Evolutionary conservation across 2,797 vertebrate genomes (phyloP), one percentile per base, ranked within the genome.

Genomic region (Cephalopachus bancanus): DNA sequence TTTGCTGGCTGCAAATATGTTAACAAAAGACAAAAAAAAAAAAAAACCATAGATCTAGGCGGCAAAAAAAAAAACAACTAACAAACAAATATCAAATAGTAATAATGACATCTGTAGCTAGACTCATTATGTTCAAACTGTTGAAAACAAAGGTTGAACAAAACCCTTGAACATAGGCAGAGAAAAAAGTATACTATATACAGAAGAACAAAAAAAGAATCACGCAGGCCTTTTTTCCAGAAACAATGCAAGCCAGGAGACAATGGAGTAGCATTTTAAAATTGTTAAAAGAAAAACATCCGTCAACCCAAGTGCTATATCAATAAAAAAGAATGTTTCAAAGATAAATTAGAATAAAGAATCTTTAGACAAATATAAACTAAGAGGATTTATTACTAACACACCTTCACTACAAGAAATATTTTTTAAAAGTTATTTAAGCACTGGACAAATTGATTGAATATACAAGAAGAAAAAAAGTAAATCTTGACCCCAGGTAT

Each of bases 181-280:
- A 74, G 7, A 83, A 92, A 83, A 57, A 44, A 78, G 1, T 1
- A 86, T 16, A 84, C 57, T 33, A 64, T 53, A 49, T 74, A n/a
- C 14, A 81, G 26, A 55, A 78, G 37, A 64, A 33, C 15, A n/a
- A 83, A 88, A 55, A 55, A 72, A 93, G 7, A 83, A 75, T 65
- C 76, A 53, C 19, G 81, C 67, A 28, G 22, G 57, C 11, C 26
- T 65, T 49, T 4, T 49, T 90, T 4, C 60, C 37, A 59, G 53
- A 83, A 97, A 83, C 69, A 26, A 81, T 86, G 62, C 9, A 60
- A 72, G 49, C 55, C 55, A 78, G n/a, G 28, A 92, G 12, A 86
- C 22, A 74, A 44, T 75, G 22, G 28, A 91, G 55, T 51, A 26
- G 49, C 30, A 16, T 30, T 7, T 76, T 72, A 69, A 94, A 94